Conservation (phyloP, 92 coral and sea anemone genomes). For the Micromussa lordhowensis region DNA sequence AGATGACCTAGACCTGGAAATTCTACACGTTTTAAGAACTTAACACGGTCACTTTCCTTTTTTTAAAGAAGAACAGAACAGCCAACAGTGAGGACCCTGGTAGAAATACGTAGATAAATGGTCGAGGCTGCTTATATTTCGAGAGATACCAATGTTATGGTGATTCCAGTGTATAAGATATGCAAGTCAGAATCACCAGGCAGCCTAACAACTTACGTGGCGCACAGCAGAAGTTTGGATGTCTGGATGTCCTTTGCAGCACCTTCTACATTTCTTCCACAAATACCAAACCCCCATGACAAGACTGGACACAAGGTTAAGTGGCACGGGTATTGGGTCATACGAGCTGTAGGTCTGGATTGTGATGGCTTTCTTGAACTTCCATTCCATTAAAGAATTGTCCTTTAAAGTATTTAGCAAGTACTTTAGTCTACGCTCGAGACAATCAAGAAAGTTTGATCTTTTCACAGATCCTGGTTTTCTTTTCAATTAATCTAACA, state of each 20-base stretch:
- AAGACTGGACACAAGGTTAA: neutral
- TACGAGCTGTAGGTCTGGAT: neutral
- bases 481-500: neutral
- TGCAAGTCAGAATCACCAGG: neutral
- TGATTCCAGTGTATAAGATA: neutral
- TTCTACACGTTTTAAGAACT: neutral
- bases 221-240: neutral
- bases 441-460: neutral
- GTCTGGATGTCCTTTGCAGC: neutral
- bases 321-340: neutral
- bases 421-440: neutral
- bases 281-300: neutral
- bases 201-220: neutral
- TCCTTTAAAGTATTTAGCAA: neutral
- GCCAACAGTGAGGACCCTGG: neutral
- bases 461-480: neutral
- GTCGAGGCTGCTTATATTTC: neutral
- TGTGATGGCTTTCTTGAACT: neutral
- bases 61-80: neutral
- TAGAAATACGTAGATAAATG: neutral
- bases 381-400: neutral
- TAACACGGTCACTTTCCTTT: neutral
- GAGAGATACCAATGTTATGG: too few species aligned
- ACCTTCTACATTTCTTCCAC: neutral
- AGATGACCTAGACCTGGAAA: neutral